A percentile compares a stretch with the other conserved stretches of the same genome.
Conservation (phyloP, 2,113 vertebrate genomes). For the Hystrix brachyura region DNA sequence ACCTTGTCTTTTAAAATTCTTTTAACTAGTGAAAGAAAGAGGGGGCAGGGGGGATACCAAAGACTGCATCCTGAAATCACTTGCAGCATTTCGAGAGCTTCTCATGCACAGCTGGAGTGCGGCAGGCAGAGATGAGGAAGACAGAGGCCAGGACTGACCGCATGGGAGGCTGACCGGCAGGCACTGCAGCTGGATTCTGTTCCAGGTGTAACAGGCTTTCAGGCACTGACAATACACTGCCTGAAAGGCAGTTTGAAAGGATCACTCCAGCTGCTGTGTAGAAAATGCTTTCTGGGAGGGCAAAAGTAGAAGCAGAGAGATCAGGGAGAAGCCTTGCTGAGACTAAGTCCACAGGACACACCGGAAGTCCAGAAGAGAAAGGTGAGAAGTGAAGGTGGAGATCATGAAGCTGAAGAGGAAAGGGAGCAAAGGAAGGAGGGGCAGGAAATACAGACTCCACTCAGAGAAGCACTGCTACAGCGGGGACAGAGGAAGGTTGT, state of each 20-base stretch:
- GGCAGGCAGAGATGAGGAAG: background rate
- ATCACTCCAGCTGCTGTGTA: background rate
- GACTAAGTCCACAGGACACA: background rate
- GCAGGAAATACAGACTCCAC: background rate
- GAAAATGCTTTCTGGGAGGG: background rate
- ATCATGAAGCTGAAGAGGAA: background rate
- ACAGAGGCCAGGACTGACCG: background rate
- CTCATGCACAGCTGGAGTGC: background rate
- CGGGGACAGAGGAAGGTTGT: background rate
- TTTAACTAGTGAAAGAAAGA: background rate
- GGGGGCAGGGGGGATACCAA: background rate
- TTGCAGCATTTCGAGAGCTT: background rate
- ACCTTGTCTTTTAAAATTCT: background rate
- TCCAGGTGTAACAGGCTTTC: background rate
- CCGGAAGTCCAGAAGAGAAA: background rate
- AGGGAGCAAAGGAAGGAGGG: background rate
- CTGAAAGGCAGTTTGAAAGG: background rate
- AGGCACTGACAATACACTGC: background rate
- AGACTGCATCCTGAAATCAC: background rate
- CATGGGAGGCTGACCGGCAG: rapidly evolving
- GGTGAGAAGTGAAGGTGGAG: background rate
- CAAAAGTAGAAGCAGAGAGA: background rate
- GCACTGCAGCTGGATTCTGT: rapidly evolving
- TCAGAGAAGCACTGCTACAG: background rate
- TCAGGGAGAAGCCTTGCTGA: background rate